Evolutionary conservation across 2,888 invertebrate genomes (phyloP).

Genomic region (Dolichopus griseipennis): DNA sequence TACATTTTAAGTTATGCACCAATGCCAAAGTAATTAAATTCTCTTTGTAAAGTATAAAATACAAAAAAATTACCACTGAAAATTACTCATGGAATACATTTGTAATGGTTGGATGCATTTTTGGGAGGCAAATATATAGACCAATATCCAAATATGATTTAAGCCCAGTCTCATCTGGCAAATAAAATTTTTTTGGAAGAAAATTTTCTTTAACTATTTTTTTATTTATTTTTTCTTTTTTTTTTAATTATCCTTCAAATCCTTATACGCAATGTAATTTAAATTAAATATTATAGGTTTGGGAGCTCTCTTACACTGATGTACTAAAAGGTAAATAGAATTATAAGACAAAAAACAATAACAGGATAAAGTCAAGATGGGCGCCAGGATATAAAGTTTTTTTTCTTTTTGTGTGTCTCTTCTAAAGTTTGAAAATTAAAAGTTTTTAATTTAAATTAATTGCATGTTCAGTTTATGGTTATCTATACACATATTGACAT

Average conservation of each 20-base stretch:
- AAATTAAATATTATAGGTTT: no score
- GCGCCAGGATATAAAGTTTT: neutral
- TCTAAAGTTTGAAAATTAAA: neutral
- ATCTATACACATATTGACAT: neutral
- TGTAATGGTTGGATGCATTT: neutral
- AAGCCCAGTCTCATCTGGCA: neutral
- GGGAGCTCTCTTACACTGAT: no score
- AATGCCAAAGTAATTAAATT: neutral
- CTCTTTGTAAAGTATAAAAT: neutral
- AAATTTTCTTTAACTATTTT: neutral
- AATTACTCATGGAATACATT: neutral
- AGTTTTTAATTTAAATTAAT: slow-evolving; percentile 4
- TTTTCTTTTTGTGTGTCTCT: neutral
- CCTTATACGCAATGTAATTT: no score
- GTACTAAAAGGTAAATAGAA: no score
- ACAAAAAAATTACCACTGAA: neutral
- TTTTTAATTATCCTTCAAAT: no score
- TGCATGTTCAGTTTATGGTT: neutral
- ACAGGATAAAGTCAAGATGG: no score
- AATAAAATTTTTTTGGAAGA: neutral
- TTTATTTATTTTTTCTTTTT: no score
- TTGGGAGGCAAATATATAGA: neutral
- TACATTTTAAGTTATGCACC: neutral
- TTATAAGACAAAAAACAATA: no score
- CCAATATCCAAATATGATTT: no score